phyloP scores from a whole-genome alignment of 2,797 vertebrate genomes.

The Microtus obscurus region DNA sequence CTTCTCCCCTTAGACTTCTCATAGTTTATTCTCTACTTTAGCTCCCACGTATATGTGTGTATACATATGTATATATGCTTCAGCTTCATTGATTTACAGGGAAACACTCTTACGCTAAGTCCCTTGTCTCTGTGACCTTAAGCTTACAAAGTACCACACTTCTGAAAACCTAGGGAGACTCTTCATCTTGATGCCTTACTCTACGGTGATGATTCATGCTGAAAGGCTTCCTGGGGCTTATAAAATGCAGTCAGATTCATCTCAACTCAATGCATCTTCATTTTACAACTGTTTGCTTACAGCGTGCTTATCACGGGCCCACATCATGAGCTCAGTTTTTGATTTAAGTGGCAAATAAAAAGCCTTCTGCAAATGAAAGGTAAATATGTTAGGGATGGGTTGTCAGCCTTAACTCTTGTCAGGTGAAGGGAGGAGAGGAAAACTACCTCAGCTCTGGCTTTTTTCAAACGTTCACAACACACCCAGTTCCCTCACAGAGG shows the following conservation, averaged over 20 bases:
- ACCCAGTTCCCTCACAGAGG: background rate
- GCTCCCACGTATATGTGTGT: background rate
- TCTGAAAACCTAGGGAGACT: constrained; percentile 24
- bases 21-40: background rate
- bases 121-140: background rate
- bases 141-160: background rate
- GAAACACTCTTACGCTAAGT: background rate
- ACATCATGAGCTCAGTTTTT: background rate
- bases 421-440: background rate
- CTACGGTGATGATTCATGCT: background rate
- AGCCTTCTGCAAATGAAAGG: background rate
- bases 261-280: constrained; percentile 31
- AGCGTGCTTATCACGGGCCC: background rate
- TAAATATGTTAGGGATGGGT: background rate
- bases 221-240: background rate
- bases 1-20: background rate
- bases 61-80: background rate
- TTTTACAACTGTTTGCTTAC: constrained; percentile 36
- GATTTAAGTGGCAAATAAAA: constrained; percentile 54
- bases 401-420: background rate
- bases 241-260: constrained; percentile 15
- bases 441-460: background rate
- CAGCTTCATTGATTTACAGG: background rate
- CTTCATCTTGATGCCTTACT: background rate
- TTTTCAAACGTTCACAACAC: background rate